Percentiles rank a stretch among this genome's conserved stretches.
Conservation (phyloP, 2,888 invertebrate species). For the Eurois occulta region DNA sequence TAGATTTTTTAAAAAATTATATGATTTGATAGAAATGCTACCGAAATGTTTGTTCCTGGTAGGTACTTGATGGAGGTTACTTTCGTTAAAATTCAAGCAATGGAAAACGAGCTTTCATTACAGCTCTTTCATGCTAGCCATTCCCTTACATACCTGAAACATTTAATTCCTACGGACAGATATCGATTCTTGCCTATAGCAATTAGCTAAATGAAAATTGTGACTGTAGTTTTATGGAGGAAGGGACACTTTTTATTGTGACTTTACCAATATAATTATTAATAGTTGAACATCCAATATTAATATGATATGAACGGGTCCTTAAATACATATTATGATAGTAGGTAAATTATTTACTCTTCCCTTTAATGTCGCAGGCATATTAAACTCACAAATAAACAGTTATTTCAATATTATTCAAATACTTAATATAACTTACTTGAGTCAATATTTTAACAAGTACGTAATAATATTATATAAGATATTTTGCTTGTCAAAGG, state of each 20-base stretch:
- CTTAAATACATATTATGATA: conserved; percentile 16
- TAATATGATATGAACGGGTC: background rate
- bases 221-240: background rate
- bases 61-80: background rate
- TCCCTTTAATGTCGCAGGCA: conserved; percentile 26
- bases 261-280: background rate
- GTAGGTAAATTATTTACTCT: conserved; percentile 23
- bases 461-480: background rate
- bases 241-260: no score
- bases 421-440: conserved; percentile 13
- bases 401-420: conserved; percentile 28
- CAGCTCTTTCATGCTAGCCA: background rate
- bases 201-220: background rate
- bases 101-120: background rate
- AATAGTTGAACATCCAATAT: background rate
- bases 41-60: background rate
- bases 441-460: conserved; percentile 24
- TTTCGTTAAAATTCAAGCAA: background rate
- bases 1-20: background rate
- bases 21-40: background rate
- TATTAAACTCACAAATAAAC: conserved; percentile 41
- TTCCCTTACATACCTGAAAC: background rate
- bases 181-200: background rate
- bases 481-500: background rate
- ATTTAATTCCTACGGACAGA: background rate